phyloP scores from a whole-genome alignment of 2,113 vertebrate genomes.

The Toxotes jaculatrix region DNA sequence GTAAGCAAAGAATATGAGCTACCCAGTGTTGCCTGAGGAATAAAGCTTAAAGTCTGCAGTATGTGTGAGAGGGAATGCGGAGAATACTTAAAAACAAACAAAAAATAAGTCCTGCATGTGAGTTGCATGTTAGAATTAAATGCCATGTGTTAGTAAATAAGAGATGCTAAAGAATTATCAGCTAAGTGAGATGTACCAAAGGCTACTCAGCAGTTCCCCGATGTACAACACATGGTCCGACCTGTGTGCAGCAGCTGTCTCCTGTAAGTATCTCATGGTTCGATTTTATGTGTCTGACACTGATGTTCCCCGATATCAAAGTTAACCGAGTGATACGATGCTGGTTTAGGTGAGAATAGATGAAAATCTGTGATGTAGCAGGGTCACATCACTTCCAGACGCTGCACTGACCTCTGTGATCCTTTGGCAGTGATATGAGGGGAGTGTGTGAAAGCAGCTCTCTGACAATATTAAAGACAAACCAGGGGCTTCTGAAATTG shows the following conservation, averaged over 20 bases:
- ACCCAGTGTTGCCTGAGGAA: constrained; percentile 34
- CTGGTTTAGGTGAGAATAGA: constrained; percentile 57
- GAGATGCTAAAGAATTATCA: neutral
- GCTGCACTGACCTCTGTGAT: constrained; percentile 49
- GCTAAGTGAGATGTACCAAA: constrained; percentile 30
- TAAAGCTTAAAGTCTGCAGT: constrained; percentile 10
- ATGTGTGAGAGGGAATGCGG: constrained; percentile 22
- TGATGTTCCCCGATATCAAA: constrained; percentile 24
- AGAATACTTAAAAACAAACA: neutral
- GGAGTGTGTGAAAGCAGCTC: constrained; percentile 30
- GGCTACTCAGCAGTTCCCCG: neutral
- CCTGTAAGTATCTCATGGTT: constrained; percentile 35
- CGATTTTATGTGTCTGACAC: constrained; percentile 36
- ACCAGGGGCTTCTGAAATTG: neutral
- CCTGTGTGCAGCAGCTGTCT: constrained; percentile 43
- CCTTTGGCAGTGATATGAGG: constrained; percentile 25
- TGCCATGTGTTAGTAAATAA: constrained; percentile 3
- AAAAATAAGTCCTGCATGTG: neutral
- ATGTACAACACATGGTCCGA: constrained; percentile 7
- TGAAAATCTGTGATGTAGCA: constrained; percentile 45
- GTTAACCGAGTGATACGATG: constrained; percentile 19
- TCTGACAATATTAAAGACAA: constrained; percentile 16
- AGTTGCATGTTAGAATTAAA: neutral
- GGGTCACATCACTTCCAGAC: constrained; percentile 44
- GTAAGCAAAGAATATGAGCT: constrained; percentile 45